phyloP scores from a whole-genome alignment of 1,140 invertebrate species.

The Chymomyza costata region DNA sequence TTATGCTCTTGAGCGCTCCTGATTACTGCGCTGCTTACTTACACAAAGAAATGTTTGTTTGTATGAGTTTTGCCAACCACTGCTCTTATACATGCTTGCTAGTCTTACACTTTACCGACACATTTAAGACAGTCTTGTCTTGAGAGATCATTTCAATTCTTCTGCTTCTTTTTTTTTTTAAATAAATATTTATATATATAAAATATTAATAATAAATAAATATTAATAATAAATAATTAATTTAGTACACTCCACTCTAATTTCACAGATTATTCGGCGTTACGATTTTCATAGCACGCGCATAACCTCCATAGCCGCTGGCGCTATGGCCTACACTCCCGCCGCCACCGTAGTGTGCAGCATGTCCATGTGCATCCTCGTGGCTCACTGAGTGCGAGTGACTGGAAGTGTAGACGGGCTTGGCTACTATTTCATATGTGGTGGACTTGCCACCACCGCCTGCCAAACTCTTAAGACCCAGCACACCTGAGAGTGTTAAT shows the following conservation, averaged over 20 bases:
- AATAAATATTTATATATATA: conserved; percentile 36
- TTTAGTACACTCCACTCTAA: no score
- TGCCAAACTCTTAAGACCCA: conserved; percentile 84
- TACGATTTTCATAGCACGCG: conserved; percentile 60
- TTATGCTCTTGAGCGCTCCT: no score
- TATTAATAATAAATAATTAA: conserved; percentile 7
- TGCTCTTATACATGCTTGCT: no score
- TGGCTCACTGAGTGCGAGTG: conserved; percentile 84
- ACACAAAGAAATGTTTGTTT: no score
- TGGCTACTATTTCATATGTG: conserved; percentile 89
- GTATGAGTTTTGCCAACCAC: no score
- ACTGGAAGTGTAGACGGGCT: conserved; percentile 84
- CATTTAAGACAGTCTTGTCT: no score
- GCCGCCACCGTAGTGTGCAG: conserved; percentile 77
- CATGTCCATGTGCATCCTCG: conserved; percentile 78
- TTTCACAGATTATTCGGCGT: conserved; percentile 52
- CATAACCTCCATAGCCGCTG: conserved; percentile 78
- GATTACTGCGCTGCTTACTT: no score
- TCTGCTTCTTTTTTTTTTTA: not conserved
- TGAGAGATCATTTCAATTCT: no score
- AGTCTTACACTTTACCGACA: no score
- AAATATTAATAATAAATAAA: conserved; percentile 32
- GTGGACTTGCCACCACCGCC: conserved; percentile 82
- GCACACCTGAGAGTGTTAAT: conserved; percentile 84
- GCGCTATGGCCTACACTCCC: conserved; percentile 79